phyloP scores from a whole-genome alignment of 2,888 invertebrate species.

The Pseudoips prasinana region DNA sequence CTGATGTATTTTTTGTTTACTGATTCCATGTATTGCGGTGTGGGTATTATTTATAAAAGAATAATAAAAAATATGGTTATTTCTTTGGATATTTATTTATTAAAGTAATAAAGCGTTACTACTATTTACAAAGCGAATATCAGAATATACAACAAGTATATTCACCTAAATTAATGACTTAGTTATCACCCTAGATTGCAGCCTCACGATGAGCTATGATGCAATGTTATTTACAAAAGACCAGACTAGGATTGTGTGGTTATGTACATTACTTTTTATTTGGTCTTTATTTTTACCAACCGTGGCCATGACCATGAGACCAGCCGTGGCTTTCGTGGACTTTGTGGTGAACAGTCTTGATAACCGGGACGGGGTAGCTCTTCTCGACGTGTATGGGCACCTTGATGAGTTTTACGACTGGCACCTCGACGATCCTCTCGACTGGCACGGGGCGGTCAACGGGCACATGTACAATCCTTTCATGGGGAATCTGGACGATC shows the following conservation, averaged over 20 bases:
- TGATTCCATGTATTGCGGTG: too few relatives aligned
- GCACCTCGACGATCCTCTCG: conserved; percentile 75
- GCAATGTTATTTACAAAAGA: conserved; percentile 68
- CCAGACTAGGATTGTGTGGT: conserved; percentile 52
- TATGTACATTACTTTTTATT: conserved; percentile 22
- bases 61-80: too few relatives aligned
- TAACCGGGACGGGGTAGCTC: conserved; percentile 64
- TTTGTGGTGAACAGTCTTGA: conserved; percentile 74
- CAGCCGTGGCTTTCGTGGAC: conserved; percentile 42
- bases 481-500: conserved; percentile 81
- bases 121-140: conserved; percentile 71
- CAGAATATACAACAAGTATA: conserved; percentile 48
- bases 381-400: conserved; percentile 69
- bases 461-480: conserved; percentile 78
- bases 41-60: too few relatives aligned
- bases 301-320: conserved; percentile 25
- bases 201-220: conserved; percentile 77
- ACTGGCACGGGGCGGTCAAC: conserved; percentile 81
- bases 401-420: conserved; percentile 76
- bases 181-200: conserved; percentile 79
- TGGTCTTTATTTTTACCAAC: conserved; percentile 32
- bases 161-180: conserved; percentile 77
- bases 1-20: too few relatives aligned
- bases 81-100: conserved; percentile 68
- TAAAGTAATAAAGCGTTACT: conserved; percentile 58